These are phyloP conservation scores for Ctenopoma multispine DNA, from an alignment of 2,797 vertebrate genomes.

Conservation along the genomic window DNA sequence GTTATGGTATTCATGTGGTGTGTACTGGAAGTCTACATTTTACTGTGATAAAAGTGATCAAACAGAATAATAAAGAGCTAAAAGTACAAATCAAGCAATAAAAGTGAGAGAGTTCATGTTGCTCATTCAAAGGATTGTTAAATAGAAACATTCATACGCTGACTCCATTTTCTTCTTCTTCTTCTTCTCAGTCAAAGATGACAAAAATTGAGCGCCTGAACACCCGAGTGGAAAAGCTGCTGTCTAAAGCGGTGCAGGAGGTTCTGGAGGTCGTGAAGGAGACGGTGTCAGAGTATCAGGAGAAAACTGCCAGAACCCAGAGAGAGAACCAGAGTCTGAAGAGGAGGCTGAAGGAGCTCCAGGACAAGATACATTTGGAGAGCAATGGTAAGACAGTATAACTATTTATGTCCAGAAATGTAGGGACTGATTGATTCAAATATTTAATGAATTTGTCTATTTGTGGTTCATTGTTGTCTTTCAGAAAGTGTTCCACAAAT, in stretches of 20 bases:
- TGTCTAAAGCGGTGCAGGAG: slow-evolving; percentile 65
- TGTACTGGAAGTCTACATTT: no score
- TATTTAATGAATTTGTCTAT: neutral
- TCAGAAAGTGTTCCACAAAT: slow-evolving; percentile 33
- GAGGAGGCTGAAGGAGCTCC: slow-evolving; percentile 76
- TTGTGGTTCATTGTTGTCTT: slow-evolving; percentile 2
- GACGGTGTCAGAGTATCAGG: slow-evolving; percentile 79
- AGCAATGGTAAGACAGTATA: slow-evolving; percentile 27
- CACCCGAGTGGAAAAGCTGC: slow-evolving; percentile 66
- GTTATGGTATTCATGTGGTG: no score
- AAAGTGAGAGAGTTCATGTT: no score
- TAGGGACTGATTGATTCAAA: neutral
- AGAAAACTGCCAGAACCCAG: slow-evolving; percentile 79
- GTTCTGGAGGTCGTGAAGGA: slow-evolving; percentile 82
- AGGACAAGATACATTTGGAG: slow-evolving; percentile 56
- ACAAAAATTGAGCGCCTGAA: slow-evolving; percentile 75
- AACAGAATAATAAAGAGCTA: no score
- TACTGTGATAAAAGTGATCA: no score
- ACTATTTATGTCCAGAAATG: neutral
- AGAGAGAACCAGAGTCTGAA: slow-evolving; percentile 81
- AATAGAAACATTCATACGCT: neutral
- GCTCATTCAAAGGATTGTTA: neutral
- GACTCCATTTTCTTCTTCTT: neutral
- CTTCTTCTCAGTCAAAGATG: slow-evolving; percentile 48
- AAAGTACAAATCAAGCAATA: no score